Evolutionary conservation across 2,797 vertebrate species (phyloP), one percentile per base, ranked within the genome.

Genomic region (Menidia menidia): DNA sequence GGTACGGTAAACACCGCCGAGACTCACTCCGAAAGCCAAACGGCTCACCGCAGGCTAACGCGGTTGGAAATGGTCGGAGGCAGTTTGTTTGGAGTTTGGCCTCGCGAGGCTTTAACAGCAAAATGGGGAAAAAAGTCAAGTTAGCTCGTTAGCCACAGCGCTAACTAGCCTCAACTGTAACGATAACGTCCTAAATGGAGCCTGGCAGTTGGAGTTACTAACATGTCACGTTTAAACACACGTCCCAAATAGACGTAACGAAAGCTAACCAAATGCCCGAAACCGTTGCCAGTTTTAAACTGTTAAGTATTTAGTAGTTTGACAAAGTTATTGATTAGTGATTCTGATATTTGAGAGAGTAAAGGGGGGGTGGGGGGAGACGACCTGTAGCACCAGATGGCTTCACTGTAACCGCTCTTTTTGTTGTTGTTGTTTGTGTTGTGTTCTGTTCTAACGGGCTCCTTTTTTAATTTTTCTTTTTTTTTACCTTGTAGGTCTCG

Each of bases 401-500:
- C 64, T 68, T 57, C 50, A 71, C 66, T 69, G 47, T 66, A 80
- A 73, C 78, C 77, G 73, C 81, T 75, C 56, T 82, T 32, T 2
- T 19, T 12, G 16, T 4, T 53, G 0, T 43, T 3, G 18, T 31
- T 32, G 45, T 25, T 25, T 25, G 25, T 25, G 25, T 25, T 25
- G 25, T 25, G 25, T 56, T 77, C 2, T 18, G 9, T 43, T 30
- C 61, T 83, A 67, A 86, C 60, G 0, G 82, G 41, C 59, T 3
- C 71, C 62, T 73, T 82, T 64, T 25, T 25, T 25, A 25, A 25
- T 25, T 25, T 25, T 25, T 25, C 2, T 25, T 25, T 25, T 25
- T 25, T 25, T 25, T 25, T 25, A 68, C 75, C 25, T 93, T 89
- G 84, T 93, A 99, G 98, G 97, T 99, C 81, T 99, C 97, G 47